Percentiles rank a stretch among this genome's conserved stretches.
phyloP scores from a whole-genome alignment of 2,888 invertebrate species.

The Cantharis rufa region DNA sequence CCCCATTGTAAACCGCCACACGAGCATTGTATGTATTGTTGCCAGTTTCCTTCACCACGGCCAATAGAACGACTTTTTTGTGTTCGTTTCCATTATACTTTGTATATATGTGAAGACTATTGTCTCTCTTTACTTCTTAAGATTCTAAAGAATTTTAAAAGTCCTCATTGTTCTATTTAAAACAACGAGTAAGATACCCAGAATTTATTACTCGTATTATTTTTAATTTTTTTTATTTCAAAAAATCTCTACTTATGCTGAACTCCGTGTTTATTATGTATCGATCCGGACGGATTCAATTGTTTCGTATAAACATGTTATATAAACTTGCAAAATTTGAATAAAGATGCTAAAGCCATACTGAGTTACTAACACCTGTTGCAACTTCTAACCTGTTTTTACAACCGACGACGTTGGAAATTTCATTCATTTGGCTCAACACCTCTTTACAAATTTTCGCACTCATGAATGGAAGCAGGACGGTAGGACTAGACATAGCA shows the following conservation, averaged over 20 bases:
- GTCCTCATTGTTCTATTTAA: constrained; percentile 41
- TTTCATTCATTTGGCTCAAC: not conserved
- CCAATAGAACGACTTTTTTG: constrained; percentile 46
- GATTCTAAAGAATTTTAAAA: constrained; percentile 45
- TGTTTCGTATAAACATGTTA: not conserved
- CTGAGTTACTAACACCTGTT: not conserved
- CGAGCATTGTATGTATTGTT: constrained; percentile 48
- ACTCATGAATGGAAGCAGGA: not conserved
- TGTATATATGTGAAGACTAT: constrained; percentile 46
- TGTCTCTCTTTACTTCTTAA: constrained; percentile 40
- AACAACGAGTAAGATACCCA: constrained; percentile 24
- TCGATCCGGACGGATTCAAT: not conserved
- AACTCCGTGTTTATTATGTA: not conserved
- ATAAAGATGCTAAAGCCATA: not conserved
- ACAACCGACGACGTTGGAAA: not conserved
- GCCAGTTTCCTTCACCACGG: constrained; percentile 44
- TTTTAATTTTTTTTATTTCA: constrained; percentile 14
- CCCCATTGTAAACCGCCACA: constrained; percentile 47
- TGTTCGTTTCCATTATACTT: constrained; percentile 47
- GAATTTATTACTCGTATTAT: constrained; percentile 29
- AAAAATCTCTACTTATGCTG: not conserved
- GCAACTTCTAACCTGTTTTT: not conserved
- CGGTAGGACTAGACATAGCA: not conserved
- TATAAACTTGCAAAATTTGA: not conserved
- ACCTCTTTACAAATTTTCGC: not conserved